Evolutionary conservation across 2,113 vertebrate species (phyloP), one percentile per base, ranked within the genome.

Genomic region (Prunella fulvescens): DNA sequence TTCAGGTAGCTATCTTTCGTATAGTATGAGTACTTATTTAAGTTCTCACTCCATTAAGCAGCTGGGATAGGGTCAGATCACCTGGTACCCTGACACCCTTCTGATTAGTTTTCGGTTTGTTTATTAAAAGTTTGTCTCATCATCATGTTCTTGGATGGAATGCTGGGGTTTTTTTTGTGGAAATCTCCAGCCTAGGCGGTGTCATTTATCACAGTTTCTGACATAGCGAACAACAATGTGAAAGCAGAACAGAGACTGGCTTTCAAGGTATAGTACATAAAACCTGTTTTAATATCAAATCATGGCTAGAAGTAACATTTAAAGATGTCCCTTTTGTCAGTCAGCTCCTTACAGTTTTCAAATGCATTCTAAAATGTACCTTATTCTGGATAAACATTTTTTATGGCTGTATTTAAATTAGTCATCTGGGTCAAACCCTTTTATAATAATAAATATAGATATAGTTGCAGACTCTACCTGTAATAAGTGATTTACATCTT

Each of bases 331-430:
- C 19, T 78, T 81, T 71, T 53, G 22, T 82, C 15, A 62, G 48
- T 79, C 76, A 81, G 70, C 48, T 91, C 83, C 53, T 88, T 18
- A 58, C 39, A 79, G 13, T 48, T 95, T 97, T 87, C 35, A 70
- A 84, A 87, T 40, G 26, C 14, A 62, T 93, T 88, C 44, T 71
- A 85, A 90, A 65, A 66, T 23, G 6, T 53, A 61, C 3, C 45
- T 92, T 86, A 37, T 84, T 90, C 29, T 39, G 28, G 51, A 86
- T 40, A 83, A 81, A 74, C 12, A 50, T 26, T 72, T 92, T 92
- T 90, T 65, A 81, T 71, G 50, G 9, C 15, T 82, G 14, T 47
- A 51, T 87, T 89, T 88, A 78, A 81, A 79, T 91, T 57, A 88
- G 18, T 39, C 19, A 69, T 6, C 37, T 92, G 51, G 35, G 51